Base-by-base conservation (phyloP, 1,140 invertebrate species). In the Harpegnathos saltator region DNA sequence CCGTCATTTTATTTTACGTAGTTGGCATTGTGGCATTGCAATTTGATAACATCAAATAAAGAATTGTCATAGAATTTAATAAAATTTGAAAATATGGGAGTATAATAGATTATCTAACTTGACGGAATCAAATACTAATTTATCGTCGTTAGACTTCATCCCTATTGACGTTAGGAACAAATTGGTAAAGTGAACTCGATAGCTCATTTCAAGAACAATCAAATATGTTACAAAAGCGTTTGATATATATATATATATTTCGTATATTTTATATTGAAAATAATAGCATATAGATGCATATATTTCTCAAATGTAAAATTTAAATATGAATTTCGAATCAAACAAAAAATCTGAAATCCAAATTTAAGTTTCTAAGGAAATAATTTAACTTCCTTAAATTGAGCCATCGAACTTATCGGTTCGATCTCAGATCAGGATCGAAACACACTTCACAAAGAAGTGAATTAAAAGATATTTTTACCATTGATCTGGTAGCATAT, bases 351-450 rank as follows among this genome's bases (percentile, higher is more conserved):
- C n/a, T n/a, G n/a, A n/a, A n/a, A n/a, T 33, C 5, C 5, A 3
- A 33, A 33, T 33, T 33, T 33, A 22, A 22, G 29, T 33, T 73
- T 38, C 17, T 38, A 11, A 48, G 4, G 14, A 29, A 22, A n/a
- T n/a, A 54, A 17, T 38, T 19, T 54, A 66, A 2, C 2, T 11
- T 17, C 19, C 54, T 66, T 48, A 38, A 77, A 48, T 66, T 15
- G 15, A 24, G 15, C 19, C 2, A 38, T 77, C 4, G 11, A 66
- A 66, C 7, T 65, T n/a, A 66, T 77, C n/a, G n/a, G n/a, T 63
- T 52, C 29, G 29, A 33, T 65, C n/a, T 44, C 11, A 44, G 38
- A 44, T 44, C 11, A 22, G 3, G 22, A 74, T 9, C 14, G 33
- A 26, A 59, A 54, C 12, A 56, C 29, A 24, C 3, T 75, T 44